Conservation (phyloP, 2,888 invertebrate species). For the Homarus gammarus region DNA sequence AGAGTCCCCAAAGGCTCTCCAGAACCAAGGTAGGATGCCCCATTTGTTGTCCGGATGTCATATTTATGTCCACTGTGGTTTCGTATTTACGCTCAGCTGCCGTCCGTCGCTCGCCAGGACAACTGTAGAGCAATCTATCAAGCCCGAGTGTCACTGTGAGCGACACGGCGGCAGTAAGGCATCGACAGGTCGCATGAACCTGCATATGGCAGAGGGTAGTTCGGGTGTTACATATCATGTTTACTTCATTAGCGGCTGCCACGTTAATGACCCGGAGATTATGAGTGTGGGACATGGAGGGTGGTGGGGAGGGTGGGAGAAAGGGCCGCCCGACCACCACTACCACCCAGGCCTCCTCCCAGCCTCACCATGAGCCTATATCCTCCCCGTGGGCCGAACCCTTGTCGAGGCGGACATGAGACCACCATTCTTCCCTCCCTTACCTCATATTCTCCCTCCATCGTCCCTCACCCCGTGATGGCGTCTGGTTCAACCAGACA, state of each 20-base stretch:
- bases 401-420: constrained; percentile 28
- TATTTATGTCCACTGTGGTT: constrained; percentile 60
- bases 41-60: constrained; percentile 47
- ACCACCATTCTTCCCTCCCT: constrained; percentile 27
- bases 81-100: constrained; percentile 50
- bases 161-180: constrained; percentile 18
- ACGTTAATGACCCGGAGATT: constrained; percentile 58
- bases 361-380: constrained; percentile 37
- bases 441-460: not conserved
- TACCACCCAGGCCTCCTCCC: not conserved
- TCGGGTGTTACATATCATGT: constrained; percentile 67
- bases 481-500: constrained; percentile 6
- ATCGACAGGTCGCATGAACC: constrained; percentile 52
- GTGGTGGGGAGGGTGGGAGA: constrained; percentile 22
- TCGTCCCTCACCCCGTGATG: constrained; percentile 21
- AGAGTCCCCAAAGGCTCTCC: constrained; percentile 51
- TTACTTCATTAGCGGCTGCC: constrained; percentile 63
- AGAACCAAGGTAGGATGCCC: constrained; percentile 53
- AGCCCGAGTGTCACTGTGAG: constrained; percentile 45
- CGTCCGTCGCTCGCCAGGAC: constrained; percentile 45
- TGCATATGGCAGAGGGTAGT: constrained; percentile 16
- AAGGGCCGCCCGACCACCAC: constrained; percentile 19
- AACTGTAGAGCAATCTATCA: constrained; percentile 48
- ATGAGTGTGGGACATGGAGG: constrained; percentile 40
- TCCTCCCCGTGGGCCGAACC: constrained; percentile 31